Conservation (phyloP, 2,888 invertebrate genomes). For the Archips crataeganus region DNA sequence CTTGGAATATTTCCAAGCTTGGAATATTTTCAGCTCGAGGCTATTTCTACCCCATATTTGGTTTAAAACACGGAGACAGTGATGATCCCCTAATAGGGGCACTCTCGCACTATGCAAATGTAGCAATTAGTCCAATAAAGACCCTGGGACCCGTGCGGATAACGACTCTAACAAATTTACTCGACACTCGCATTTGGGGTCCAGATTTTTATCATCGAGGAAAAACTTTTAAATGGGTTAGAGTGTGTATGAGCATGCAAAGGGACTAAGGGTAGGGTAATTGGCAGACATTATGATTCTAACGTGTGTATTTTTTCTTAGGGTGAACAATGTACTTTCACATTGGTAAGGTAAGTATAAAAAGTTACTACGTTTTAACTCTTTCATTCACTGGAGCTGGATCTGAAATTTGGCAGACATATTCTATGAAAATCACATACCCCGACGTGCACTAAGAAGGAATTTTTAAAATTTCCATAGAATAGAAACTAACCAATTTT, state of each 20-base stretch:
- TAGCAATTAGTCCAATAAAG: constrained; percentile 74
- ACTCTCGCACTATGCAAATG: constrained; percentile 75
- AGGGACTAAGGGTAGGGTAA: constrained; percentile 20
- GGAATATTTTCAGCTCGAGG: too few relatives aligned
- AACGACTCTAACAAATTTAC: constrained; percentile 65
- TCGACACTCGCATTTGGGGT: constrained; percentile 52
- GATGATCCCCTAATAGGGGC: constrained; percentile 70
- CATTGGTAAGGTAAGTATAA: too few relatives aligned
- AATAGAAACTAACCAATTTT: too few relatives aligned
- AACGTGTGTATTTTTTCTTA: neutral
- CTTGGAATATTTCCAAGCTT: too few relatives aligned
- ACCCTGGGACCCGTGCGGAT: constrained; percentile 58
- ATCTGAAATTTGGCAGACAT: too few relatives aligned
- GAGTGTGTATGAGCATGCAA: constrained; percentile 8
- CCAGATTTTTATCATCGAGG: constrained; percentile 51
- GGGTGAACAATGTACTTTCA: neutral
- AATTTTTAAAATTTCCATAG: too few relatives aligned
- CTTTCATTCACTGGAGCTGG: too few relatives aligned
- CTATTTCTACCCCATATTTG: constrained; percentile 64
- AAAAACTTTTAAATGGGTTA: constrained; percentile 36
- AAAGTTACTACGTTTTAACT: too few relatives aligned
- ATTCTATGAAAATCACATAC: too few relatives aligned
- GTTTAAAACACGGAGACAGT: constrained; percentile 71
- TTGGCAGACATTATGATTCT: neutral
- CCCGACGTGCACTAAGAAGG: too few relatives aligned